phyloP scores from a whole-genome alignment of 2,888 invertebrate genomes.

The Sicus ferrugineus region DNA sequence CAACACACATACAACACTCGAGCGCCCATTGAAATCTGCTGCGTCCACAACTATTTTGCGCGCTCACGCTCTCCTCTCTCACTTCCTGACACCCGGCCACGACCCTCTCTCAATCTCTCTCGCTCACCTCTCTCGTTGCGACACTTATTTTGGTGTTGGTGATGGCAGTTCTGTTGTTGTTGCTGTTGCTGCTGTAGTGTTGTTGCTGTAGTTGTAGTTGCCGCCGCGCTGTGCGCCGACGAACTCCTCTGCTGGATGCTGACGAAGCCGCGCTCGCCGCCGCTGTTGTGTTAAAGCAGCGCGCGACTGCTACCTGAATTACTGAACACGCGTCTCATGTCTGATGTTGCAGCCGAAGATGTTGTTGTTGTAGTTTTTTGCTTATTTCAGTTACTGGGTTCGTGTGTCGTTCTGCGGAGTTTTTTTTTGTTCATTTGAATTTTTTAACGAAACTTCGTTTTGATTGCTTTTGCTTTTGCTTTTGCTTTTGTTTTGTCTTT shows the following conservation, averaged over 20 bases:
- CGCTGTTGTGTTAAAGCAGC: conserved; percentile 31
- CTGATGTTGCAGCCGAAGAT: conserved; percentile 52
- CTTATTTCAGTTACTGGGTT: conserved; percentile 15
- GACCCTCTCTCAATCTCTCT: too few relatives aligned
- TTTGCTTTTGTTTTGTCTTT: not conserved
- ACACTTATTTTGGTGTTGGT: conserved; percentile 34
- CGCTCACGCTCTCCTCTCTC: not conserved
- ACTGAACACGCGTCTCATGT: conserved; percentile 63
- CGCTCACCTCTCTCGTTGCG: conserved; percentile 40
- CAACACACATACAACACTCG: not conserved
- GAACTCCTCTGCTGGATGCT: conserved; percentile 19
- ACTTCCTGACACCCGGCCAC: conserved; percentile 35
- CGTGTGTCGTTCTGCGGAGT: conserved; percentile 20
- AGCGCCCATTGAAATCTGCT: not conserved
- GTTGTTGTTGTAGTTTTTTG: conserved; percentile 27
- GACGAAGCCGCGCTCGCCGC: conserved; percentile 17
- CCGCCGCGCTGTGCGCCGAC: not conserved
- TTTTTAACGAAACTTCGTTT: conserved; percentile 25
- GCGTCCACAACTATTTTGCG: conserved; percentile 22
- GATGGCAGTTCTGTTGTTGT: conserved; percentile 12
- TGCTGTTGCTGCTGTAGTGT: conserved; percentile 23
- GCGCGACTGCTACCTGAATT: conserved; percentile 62
- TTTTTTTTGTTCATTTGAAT: conserved; percentile 21
- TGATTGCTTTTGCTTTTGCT: not conserved
- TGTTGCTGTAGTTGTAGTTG: conserved; percentile 8